phyloP scores from a whole-genome alignment of 1,140 invertebrate genomes.

The Drosophila murphyi region DNA sequence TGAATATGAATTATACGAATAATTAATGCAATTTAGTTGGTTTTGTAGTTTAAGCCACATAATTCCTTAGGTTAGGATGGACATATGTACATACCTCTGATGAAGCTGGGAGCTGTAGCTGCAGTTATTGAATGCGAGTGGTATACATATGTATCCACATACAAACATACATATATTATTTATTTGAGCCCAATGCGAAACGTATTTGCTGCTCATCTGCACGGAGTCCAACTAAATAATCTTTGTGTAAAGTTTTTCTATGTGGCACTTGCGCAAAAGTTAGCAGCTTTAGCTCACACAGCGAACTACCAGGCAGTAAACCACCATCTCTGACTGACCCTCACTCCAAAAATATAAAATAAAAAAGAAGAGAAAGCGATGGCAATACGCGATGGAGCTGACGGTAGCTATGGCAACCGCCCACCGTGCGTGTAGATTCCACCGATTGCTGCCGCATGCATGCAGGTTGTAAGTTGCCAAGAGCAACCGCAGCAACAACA shows the following conservation, averaged over 20 bases:
- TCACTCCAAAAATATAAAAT: not conserved
- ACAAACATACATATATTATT: conserved; percentile 1
- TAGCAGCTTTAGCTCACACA: conserved; percentile 23
- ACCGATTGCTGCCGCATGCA: conserved; percentile 29
- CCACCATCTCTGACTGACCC: not conserved
- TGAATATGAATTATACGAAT: not conserved
- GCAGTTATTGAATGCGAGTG: conserved; percentile 17
- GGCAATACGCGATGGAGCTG: not conserved
- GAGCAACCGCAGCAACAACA: conserved; percentile 15
- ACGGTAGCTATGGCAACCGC: conserved; percentile 2
- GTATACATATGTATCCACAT: not conserved
- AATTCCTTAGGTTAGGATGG: not conserved
- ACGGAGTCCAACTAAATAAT: conserved; percentile 58
- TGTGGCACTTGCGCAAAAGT: conserved; percentile 43
- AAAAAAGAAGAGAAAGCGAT: not conserved
- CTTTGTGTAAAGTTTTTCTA: conserved; percentile 69
- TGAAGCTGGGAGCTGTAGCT: not conserved
- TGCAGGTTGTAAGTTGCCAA: conserved; percentile 22
- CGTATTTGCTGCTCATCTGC: conserved; percentile 9
- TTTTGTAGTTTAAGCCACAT: not conserved
- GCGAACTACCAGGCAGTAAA: not conserved
- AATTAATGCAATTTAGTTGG: not conserved
- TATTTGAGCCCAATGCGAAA: not conserved
- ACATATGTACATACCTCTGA: not conserved
- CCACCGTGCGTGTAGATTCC: conserved; percentile 36